Evolutionary conservation across 2,888 invertebrate species (phyloP), one percentile per base, ranked within the genome.

Genomic region (Xanthorhoe spadicearia): DNA sequence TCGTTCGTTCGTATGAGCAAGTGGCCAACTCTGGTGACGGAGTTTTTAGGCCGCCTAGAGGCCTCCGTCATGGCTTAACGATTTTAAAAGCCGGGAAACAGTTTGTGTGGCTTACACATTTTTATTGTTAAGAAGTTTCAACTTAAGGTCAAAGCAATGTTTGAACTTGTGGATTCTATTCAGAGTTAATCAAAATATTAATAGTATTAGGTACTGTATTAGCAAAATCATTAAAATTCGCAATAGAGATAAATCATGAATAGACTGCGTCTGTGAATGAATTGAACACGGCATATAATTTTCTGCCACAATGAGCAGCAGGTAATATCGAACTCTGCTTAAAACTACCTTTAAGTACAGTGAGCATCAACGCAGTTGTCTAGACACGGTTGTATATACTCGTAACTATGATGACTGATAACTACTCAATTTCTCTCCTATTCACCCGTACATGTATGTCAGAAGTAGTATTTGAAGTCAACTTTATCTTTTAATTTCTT

Each of bases 221-320:
- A 48, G 23, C 28, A n/a, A 13, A 13, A 13, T 23, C 23, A 51
- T 51, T 51, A 1, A 51, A 56, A 2, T 17, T 8, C 48, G 15
- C 13, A 17, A 48, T 48, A 38, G 17, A 52, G 58, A 15, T 51
- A 23, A 23, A 23, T 57, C 48, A 63, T 63, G 63, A 63, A 67
- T 63, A 28, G 56, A 38, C 35, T 57, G 32, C 52, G 55, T 6
- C 51, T 51, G n/a, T 51, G 23, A 51, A 51, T 51, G 19, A 23
- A 23, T 51, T 10, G 9, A 19, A 19, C 13, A 15, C 48, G 28
- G 6, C 51, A 28, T 67, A 28, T 59, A 59, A 67, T 67, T 63
- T 62, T 63, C 43, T 58, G 38, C 19, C 49, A 51, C 35, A 50
- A 62, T 53, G 53, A 53, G 17, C 53, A 15, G 15, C 53, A 15